A percentile compares a stretch with the other conserved stretches of the same genome.
These are phyloP conservation scores for Pomatostomus ruficeps DNA, from an alignment of 2,113 vertebrate species.

Conservation along the genomic window DNA sequence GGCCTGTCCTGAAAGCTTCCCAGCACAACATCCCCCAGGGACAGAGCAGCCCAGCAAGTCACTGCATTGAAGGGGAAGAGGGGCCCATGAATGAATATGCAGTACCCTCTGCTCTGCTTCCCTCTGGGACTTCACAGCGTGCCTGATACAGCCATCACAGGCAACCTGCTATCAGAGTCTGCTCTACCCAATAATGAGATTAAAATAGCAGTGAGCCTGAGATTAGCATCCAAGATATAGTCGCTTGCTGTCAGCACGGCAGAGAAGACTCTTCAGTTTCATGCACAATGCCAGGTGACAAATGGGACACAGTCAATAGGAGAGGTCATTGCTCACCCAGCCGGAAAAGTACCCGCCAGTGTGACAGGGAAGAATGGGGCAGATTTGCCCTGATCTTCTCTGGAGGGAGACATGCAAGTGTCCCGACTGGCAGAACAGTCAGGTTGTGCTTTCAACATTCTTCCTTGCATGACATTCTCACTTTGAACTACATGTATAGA, in stretches of 20 bases:
- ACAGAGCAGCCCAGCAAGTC: neutral
- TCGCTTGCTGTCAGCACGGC: slow-evolving; percentile 22
- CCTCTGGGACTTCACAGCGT: neutral
- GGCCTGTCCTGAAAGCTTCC: neutral
- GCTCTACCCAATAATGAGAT: slow-evolving; percentile 15
- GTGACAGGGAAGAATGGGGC: neutral
- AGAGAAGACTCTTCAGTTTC: neutral
- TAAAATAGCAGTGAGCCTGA: slow-evolving; percentile 23
- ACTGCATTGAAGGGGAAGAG: neutral
- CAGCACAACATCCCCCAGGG: neutral
- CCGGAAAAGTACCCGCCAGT: neutral
- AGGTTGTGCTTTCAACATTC: neutral
- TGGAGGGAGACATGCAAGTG: neutral
- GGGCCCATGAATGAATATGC: slow-evolving; percentile 15
- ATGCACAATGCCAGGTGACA: slow-evolving; percentile 17
- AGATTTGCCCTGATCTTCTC: neutral
- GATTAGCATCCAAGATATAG: slow-evolving; percentile 21
- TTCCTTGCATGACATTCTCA: neutral
- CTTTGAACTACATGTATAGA: neutral
- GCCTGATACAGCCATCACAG: slow-evolving; percentile 4
- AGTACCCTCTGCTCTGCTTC: slow-evolving; percentile 11
- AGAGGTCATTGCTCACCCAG: neutral
- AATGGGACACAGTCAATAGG: slow-evolving; percentile 24
- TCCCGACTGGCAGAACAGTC: neutral
- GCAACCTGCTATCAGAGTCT: neutral